Evolutionary conservation across 2,113 vertebrate species (phyloP).

Genomic region (Amia ocellicauda): DNA sequence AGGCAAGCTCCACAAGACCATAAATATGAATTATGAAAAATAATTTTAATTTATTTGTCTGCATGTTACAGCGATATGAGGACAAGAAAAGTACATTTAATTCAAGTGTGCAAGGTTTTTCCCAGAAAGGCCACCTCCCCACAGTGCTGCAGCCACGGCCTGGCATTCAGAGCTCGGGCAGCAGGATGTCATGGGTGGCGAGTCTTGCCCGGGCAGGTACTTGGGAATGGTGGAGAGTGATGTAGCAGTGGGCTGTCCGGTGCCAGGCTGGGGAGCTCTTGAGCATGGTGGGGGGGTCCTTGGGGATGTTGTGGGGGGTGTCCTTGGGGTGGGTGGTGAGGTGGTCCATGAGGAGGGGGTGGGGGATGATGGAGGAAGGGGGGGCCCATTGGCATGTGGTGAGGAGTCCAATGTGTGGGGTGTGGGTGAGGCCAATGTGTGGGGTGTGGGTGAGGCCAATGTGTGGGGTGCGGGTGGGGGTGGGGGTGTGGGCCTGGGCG

Average conservation of each 20-base stretch:
- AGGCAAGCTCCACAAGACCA: neutral
- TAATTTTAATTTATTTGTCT: too few relatives aligned
- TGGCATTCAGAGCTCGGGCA: neutral
- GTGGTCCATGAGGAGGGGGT: neutral
- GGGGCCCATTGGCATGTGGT: conserved; percentile 2
- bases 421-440: neutral
- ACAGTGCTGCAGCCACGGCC: too few relatives aligned
- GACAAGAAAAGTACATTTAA: too few relatives aligned
- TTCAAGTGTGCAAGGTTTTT: too few relatives aligned
- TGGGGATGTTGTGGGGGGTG: neutral
- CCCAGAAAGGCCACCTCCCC: too few relatives aligned
- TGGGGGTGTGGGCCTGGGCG: neutral
- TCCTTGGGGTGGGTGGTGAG: neutral
- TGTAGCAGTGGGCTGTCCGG: neutral
- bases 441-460: neutral
- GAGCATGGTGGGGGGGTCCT: neutral
- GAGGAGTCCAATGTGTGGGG: too few relatives aligned
- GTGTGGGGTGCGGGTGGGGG: neutral
- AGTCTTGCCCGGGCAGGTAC: conserved; percentile 35
- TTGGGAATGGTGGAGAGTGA: conserved; percentile 35
- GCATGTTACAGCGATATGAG: too few relatives aligned
- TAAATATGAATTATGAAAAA: neutral
- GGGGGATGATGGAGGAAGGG: neutral
- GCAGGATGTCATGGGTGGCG: conserved; percentile 7
- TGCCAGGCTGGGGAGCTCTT: neutral